Evolutionary conservation across 1,140 invertebrate species (phyloP).

Genomic region (Periplaneta americana): DNA sequence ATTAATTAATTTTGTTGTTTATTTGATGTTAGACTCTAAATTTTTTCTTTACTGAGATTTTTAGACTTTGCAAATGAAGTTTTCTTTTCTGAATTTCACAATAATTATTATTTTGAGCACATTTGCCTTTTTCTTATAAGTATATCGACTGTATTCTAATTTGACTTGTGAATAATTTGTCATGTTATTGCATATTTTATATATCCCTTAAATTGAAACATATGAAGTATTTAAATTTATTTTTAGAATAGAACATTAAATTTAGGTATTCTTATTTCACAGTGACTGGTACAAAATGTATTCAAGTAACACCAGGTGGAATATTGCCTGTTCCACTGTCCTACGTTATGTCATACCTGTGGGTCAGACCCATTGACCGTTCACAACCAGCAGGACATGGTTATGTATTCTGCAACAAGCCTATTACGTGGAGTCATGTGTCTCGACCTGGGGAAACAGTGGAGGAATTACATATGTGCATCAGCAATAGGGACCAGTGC

Average conservation of each 20-base stretch:
- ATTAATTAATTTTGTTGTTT: too few relatives aligned
- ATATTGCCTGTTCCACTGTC: constrained; percentile 57
- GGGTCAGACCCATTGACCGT: constrained; percentile 45
- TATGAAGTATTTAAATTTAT: not conserved
- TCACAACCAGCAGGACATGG: constrained; percentile 31
- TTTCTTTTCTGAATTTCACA: too few relatives aligned
- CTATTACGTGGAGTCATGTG: constrained; percentile 59
- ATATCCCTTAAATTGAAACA: too few relatives aligned
- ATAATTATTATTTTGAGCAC: too few relatives aligned
- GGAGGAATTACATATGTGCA: constrained; percentile 44
- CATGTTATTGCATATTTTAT: too few relatives aligned
- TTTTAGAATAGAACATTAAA: not conserved
- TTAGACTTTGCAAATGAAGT: too few relatives aligned
- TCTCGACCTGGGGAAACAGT: constrained; percentile 48
- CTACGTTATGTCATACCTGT: constrained; percentile 54
- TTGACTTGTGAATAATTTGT: too few relatives aligned
- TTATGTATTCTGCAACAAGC: constrained; percentile 53
- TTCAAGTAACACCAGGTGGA: constrained; percentile 32
- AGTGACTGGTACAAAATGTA: not conserved
- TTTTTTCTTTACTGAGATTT: too few relatives aligned
- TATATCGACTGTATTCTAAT: too few relatives aligned
- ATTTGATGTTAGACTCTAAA: too few relatives aligned
- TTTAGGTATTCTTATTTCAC: not conserved
- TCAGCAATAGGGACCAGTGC: constrained; percentile 34
- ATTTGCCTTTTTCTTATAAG: too few relatives aligned